Evolutionary conservation across 2,113 vertebrate species (phyloP), one percentile per base, ranked within the genome.

Genomic region (Xiphophorus hellerii): DNA sequence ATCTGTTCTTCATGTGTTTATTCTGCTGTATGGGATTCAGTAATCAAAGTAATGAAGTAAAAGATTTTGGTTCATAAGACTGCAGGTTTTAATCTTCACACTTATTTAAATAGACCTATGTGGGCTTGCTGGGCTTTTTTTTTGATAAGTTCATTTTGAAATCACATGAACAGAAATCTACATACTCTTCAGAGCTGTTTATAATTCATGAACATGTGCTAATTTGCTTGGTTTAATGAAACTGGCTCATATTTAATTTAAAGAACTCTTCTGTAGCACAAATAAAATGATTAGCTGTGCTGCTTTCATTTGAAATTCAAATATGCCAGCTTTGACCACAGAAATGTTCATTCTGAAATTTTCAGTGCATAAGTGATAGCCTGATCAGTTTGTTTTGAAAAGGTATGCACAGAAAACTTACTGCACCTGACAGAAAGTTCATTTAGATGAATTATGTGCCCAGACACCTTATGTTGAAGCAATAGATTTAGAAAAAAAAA

Each of bases 381-480:
- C 44, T 17, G 4, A 17, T 20, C 15, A 20, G 44, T 9, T n/a
- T 58, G 7, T 11, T 58, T 58, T 25, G 9, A 25, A n/a, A 10
- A 54, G 25, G 17, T 20, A 9, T 22, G 5, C 13, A 25, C 48
- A 60, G 14, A 6, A 67, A 72, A 35, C 31, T 3, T 31, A 68
- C 4, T 44, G 10, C 6, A 37, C 11, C 30, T 20, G 27, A 10
- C 61, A 77, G 20, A 13, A 65, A 77, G 27, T 28, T 75, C 1
- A 11, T 2, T 63, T 22, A 8, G 7, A 64, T 35, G n/a, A 12
- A 33, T 74, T 31, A 1, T 73, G 20, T 61, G 22, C 25, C 13
- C 63, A 22, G 35, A n/a, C 42, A 29, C 64, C 61, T 61, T n/a
- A 58, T 77, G 42, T 69, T 35, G 22, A 69, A 72, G 69, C 44